Evolutionary conservation across 2,888 invertebrate genomes (phyloP), one percentile per base, ranked within the genome.

Genomic region (Orchesellides sinensis): DNA sequence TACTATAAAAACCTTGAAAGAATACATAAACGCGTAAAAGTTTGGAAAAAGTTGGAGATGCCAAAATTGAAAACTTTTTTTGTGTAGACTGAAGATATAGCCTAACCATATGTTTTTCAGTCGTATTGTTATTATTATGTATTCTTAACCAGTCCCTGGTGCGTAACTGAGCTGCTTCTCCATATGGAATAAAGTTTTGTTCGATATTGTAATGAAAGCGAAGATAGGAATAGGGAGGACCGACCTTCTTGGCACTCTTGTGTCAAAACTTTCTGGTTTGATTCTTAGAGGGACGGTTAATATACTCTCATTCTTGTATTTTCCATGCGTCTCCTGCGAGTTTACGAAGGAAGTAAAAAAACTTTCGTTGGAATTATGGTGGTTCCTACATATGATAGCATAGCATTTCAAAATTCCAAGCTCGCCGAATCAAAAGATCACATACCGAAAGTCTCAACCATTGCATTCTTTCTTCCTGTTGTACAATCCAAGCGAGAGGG

Each of bases 391-490:
- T n/a, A n/a, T n/a, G n/a, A n/a, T n/a, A n/a, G n/a, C 52, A 10
- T 52, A 52, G 21, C 14, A 10, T 56, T 54, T 54, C 21, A 54
- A 17, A 54, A 8, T 19, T 10, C 17, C 2, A 10, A 4, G 21
- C 52, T 68, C 17, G 27, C 32, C 68, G 21, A 49, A 63, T 63
- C 63, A 63, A 63, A 63, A 63, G 63, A 63, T 63, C 40, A 63
- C 63, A 40, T 23, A n/a, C n/a, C n/a, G n/a, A n/a, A n/a, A n/a
- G n/a, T n/a, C n/a, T n/a, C n/a, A n/a, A n/a, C n/a, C n/a, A n/a
- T n/a, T n/a, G n/a, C n/a, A n/a, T n/a, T n/a, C n/a, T n/a, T n/a
- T n/a, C n/a, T n/a, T n/a, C n/a, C n/a, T n/a, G n/a, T n/a, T n/a
- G n/a, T n/a, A n/a, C n/a, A n/a, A n/a, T n/a, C n/a, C n/a, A n/a